A percentile compares a stretch with the other conserved stretches of the same genome.
Conservation (phyloP, 2,113 vertebrate genomes). For the Machaerirhynchus nigripectus region DNA sequence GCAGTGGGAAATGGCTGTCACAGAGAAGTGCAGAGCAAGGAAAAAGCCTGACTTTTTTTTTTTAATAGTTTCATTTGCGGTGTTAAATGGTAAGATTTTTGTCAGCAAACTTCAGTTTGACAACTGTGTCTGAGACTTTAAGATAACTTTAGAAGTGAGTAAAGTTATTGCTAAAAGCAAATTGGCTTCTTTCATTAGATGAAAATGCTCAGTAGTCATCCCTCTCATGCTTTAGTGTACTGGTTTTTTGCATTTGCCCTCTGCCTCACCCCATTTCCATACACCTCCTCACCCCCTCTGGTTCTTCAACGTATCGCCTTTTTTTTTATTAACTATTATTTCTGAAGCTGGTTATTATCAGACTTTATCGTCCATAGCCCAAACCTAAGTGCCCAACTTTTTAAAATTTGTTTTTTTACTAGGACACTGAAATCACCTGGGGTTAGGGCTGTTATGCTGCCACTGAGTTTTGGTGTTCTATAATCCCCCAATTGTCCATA, state of each 20-base stretch:
- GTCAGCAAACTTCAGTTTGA: neutral
- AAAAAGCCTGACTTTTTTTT: neutral
- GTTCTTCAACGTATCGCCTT: neutral
- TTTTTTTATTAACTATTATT: neutral
- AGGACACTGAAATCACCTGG: neutral
- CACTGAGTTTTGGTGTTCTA: neutral
- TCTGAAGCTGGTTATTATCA: neutral
- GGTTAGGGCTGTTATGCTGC: neutral
- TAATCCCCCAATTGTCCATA: neutral
- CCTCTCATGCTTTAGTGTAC: neutral
- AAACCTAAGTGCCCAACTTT: neutral
- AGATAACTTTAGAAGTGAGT: neutral
- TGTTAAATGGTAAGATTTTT: neutral
- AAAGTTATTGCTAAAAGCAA: neutral
- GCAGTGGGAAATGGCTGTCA: neutral
- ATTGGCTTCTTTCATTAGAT: neutral
- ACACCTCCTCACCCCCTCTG: neutral
- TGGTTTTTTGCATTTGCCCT: rapidly evolving
- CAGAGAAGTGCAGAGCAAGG: neutral
- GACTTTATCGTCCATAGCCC: neutral
- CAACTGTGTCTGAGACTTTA: neutral
- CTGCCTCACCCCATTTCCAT: neutral
- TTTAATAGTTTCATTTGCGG: neutral
- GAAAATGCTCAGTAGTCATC: neutral
- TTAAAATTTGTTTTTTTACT: neutral